phyloP scores from a whole-genome alignment of 2,797 vertebrate genomes.

The Discoglossus pictus region DNA sequence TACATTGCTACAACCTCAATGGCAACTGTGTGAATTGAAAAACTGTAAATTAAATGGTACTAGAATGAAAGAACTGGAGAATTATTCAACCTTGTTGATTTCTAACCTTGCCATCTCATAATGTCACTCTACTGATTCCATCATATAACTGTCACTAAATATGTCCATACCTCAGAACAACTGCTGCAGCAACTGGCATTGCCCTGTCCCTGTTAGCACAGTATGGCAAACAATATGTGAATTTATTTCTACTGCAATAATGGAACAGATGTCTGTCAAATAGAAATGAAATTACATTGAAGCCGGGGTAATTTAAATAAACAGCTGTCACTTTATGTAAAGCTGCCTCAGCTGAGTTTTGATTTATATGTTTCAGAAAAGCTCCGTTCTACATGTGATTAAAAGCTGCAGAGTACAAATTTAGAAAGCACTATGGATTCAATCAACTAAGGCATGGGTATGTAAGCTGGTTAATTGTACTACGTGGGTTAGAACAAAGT shows the following conservation, averaged over 20 bases:
- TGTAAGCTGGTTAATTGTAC: no score
- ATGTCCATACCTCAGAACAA: conserved; percentile 50
- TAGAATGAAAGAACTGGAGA: neutral
- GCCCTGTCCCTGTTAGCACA: conserved; percentile 54
- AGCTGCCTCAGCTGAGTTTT: conserved; percentile 63
- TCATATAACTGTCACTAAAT: conserved; percentile 39
- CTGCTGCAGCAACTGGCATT: conserved; percentile 56
- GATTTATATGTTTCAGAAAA: conserved; percentile 53
- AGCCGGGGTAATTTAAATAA: conserved; percentile 66
- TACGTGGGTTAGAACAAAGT: no score
- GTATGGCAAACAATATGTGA: conserved; percentile 64
- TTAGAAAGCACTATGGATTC: conserved; percentile 9
- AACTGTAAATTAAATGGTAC: no score
- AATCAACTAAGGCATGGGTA: neutral
- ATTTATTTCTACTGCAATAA: conserved; percentile 58
- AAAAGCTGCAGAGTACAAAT: conserved; percentile 4
- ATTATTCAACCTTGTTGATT: conserved; percentile 1
- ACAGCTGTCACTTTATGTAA: conserved; percentile 67
- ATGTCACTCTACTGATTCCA: conserved; percentile 44
- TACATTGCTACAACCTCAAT: no score
- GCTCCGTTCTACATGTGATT: neutral
- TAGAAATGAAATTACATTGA: conserved; percentile 59
- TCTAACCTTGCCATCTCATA: conserved; percentile 31
- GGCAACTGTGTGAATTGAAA: no score
- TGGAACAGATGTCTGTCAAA: conserved; percentile 65